A percentile compares a stretch with the other conserved stretches of the same genome.
These are phyloP conservation scores for Kryptolebias ocellatus DNA, from an alignment of 2,797 vertebrate species.

Conservation along the genomic window DNA sequence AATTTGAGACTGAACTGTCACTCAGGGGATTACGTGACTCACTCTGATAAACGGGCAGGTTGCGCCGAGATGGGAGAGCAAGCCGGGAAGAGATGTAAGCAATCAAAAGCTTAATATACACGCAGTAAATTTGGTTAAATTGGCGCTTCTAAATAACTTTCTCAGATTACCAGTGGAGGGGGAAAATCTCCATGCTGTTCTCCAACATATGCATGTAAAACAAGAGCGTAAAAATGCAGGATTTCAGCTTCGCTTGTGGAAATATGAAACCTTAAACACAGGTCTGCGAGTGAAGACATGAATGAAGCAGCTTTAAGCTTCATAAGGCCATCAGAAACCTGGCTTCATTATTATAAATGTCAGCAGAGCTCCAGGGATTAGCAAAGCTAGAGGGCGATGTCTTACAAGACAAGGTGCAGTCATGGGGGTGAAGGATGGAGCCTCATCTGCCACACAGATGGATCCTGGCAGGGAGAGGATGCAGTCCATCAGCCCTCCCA, in stretches of 20 bases:
- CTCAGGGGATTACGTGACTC: conserved; percentile 28
- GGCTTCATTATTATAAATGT: conserved; percentile 58
- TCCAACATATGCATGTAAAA: background rate
- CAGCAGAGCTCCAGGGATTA: conserved; percentile 61
- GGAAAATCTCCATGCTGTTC: background rate
- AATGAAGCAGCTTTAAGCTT: conserved; percentile 24
- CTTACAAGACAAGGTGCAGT: conserved; percentile 41
- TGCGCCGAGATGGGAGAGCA: background rate
- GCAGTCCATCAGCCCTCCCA: conserved; percentile 60
- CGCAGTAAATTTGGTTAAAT: background rate
- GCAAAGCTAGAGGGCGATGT: conserved; percentile 34
- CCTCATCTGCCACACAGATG: conserved; percentile 69
- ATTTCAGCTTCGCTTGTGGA: conserved; percentile 11
- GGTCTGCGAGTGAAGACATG: conserved; percentile 6
- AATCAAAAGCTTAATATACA: background rate
- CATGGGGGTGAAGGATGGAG: conserved; percentile 28
- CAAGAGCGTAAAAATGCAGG: conserved; percentile 10
- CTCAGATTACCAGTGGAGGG: background rate
- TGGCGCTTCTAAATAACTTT: conserved; percentile 4
- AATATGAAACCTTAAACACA: conserved; percentile 10
- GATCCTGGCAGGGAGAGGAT: conserved; percentile 65
- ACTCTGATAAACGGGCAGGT: conserved; percentile 15
- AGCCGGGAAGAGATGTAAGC: background rate
- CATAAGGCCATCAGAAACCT: conserved; percentile 15
- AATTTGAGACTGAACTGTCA: conserved; percentile 21